These are phyloP conservation scores for Crotalus viridis DNA, from an alignment of 2,113 vertebrate genomes.

Conservation along the genomic window DNA sequence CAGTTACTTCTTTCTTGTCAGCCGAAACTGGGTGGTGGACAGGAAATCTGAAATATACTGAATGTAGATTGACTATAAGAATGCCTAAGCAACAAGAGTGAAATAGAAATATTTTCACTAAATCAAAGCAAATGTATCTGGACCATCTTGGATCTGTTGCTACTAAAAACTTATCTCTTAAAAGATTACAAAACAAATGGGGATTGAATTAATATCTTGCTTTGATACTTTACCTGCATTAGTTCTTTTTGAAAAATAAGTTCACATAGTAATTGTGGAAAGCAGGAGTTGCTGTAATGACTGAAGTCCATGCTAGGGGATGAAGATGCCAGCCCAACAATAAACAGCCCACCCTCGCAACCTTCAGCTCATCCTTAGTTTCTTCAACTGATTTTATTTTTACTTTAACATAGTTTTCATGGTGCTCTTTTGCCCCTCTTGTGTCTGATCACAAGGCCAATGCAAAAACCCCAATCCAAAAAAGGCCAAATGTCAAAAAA, in stretches of 20 bases:
- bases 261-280: conserved; percentile 13
- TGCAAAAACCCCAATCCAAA: not conserved
- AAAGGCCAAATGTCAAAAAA: not conserved
- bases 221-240: conserved; percentile 1
- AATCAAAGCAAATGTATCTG: not conserved
- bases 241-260: conserved; percentile 10
- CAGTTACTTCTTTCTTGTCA: conserved; percentile 29
- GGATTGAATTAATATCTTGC: not conserved
- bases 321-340: conserved; percentile 6
- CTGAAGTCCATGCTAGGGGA: not conserved
- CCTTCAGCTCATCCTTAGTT: not conserved
- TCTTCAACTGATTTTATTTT: not conserved
- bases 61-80: not conserved
- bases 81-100: not conserved
- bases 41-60: conserved; percentile 18
- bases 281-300: conserved; percentile 10
- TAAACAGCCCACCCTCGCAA: not conserved
- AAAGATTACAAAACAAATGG: conserved; percentile 16
- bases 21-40: not conserved
- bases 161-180: not conserved
- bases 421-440: not conserved
- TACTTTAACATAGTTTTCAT: not conserved
- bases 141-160: not conserved
- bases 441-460: not conserved
- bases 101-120: not conserved